Base-by-base conservation (phyloP, 2,888 invertebrate species). In the Orthosia gothica region DNA sequence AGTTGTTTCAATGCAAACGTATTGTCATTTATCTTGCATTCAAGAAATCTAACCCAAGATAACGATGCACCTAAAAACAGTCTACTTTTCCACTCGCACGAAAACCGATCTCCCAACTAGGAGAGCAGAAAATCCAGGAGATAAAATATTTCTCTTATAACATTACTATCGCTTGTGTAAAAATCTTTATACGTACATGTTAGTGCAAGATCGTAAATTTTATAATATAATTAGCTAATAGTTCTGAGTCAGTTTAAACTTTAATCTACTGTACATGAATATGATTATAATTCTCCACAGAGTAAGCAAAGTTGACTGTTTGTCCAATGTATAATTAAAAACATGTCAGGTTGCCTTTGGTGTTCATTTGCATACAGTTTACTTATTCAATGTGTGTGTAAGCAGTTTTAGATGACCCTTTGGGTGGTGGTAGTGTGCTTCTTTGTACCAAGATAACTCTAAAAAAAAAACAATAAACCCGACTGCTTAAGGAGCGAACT, bases 241-340 rank as follows among this genome's bases (percentile, higher is more conserved):
- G 54, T 61, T 49, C 18, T 18, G 3, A 55, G 26, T 49, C 47
- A 49, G 9, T 50, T 40, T 4, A 26, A 62, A 76, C 26, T 70
- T 13, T 11, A 70, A 26, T 45, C 13, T 26, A 49, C 40, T 55
- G n/a, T n/a, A n/a, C n/a, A n/a, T n/a, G 61, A 50, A 55, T 70
- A 49, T 23, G 5, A 49, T 55, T 75, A 54, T 23, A 49, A 54
- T 40, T 70, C 50, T 26, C 61, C 5, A 32, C 13, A 47, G 72
- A 52, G 58, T 71, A 57, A 57, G 62, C 52, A 71, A 76, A 71
- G 72, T 76, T 63, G 13, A 62, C 45, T 32, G 23, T 49, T 69
- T 47, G 13, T 58, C 32, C 23, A 50, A n/a, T 13, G 7, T n/a
- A 13, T 71, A 63, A 79, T 63, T 76, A 52, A 76, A 79, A 79